These are phyloP conservation scores for Zaprionus africanus DNA, from an alignment of 1,140 invertebrate genomes.

Conservation along the genomic window DNA sequence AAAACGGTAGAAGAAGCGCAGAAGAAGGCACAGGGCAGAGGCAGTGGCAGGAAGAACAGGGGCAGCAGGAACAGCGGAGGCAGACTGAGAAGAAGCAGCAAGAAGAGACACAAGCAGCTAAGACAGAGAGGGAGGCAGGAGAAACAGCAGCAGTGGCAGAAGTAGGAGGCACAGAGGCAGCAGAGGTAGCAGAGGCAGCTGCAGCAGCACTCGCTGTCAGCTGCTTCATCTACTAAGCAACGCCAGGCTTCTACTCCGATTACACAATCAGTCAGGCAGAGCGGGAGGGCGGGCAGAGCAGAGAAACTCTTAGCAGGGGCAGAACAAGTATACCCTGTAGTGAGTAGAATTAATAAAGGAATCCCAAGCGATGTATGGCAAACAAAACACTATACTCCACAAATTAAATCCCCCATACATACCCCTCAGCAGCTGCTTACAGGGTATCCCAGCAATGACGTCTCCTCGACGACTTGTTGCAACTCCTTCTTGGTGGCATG, in stretches of 20 bases:
- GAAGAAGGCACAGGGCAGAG: background rate
- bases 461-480: slow-evolving; percentile 3
- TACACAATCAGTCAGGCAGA: slow-evolving; percentile 62
- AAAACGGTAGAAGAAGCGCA: slow-evolving; percentile 63
- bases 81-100: background rate
- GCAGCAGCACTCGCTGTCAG: background rate
- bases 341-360: background rate
- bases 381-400: no score
- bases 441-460: background rate
- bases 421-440: background rate
- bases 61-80: background rate
- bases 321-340: background rate
- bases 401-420: background rate
- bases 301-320: background rate
- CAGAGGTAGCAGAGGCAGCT: no score
- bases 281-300: background rate
- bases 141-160: background rate
- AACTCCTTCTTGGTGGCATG: slow-evolving; percentile 55
- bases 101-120: background rate
- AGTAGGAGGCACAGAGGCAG: no score
- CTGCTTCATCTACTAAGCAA: slow-evolving; percentile 2
- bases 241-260: slow-evolving; percentile 43
- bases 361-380: no score
- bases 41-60: background rate
- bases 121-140: background rate